A percentile compares a stretch with the other conserved stretches of the same genome.
phyloP scores from a whole-genome alignment of 2,113 vertebrate genomes.

The Syngnathus scovelli region DNA sequence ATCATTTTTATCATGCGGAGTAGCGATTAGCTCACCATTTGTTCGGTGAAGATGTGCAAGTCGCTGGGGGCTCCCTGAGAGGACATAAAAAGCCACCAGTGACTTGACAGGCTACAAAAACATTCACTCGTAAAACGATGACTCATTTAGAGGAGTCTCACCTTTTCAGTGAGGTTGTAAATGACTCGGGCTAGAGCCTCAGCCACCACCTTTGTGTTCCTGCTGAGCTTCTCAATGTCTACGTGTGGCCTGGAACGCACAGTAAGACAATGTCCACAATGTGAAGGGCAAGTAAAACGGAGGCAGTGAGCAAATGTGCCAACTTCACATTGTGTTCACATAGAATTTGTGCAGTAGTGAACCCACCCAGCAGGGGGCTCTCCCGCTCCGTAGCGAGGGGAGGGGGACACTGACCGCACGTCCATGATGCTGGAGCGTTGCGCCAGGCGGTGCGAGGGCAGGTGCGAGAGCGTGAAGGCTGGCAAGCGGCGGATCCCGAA shows the following conservation, averaged over 20 bases:
- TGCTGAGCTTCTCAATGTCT: constrained; percentile 80
- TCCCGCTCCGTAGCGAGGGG: constrained; percentile 67
- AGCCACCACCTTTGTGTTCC: constrained; percentile 89
- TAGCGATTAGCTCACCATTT: constrained; percentile 77
- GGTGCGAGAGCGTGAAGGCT: constrained; percentile 90
- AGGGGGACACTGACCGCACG: constrained; percentile 79
- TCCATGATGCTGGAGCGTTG: constrained; percentile 95
- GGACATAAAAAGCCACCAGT: neutral
- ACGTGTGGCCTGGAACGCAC: constrained; percentile 77
- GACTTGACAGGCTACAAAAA: neutral
- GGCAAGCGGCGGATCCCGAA: constrained; percentile 94
- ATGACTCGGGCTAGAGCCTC: constrained; percentile 92
- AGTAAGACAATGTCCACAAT: neutral
- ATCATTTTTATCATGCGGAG: too few relatives aligned
- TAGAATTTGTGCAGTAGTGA: constrained; percentile 35
- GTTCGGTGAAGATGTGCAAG: constrained; percentile 92
- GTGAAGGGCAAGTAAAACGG: neutral
- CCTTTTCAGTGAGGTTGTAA: constrained; percentile 97
- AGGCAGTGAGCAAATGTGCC: neutral
- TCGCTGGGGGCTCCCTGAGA: constrained; percentile 83
- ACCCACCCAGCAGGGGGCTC: constrained; percentile 73
- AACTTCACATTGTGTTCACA: too few relatives aligned
- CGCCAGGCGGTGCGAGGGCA: constrained; percentile 87
- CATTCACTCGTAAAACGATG: too few relatives aligned
- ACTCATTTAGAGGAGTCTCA: constrained; percentile 30